Evolutionary conservation across 2,888 invertebrate genomes (phyloP).

Genomic region (Cordilura impudica): DNA sequence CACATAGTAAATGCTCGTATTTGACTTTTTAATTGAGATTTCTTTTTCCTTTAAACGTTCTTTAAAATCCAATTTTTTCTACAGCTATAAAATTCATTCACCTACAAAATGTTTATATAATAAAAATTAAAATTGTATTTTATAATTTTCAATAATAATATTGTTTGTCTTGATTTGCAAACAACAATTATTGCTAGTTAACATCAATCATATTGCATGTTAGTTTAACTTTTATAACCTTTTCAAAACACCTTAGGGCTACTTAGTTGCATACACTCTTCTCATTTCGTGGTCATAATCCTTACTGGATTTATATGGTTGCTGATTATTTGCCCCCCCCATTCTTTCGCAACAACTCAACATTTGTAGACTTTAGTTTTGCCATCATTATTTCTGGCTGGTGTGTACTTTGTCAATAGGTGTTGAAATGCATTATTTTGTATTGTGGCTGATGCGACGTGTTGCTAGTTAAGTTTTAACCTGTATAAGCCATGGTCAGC

Average conservation of each 20-base stretch:
- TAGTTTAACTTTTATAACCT: slow-evolving; percentile 38
- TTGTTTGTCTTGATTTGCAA: no score
- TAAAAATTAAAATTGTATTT: no score
- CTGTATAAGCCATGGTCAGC: slow-evolving; percentile 29
- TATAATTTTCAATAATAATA: no score
- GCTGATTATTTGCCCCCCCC: neutral
- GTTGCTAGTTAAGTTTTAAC: slow-evolving; percentile 37
- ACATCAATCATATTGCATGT: slow-evolving; percentile 29
- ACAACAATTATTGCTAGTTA: no score
- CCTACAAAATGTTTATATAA: no score
- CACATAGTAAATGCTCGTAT: no score
- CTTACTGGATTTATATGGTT: slow-evolving; percentile 28
- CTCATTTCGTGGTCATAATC: neutral
- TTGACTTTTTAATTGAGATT: no score
- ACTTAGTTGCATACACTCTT: slow-evolving; percentile 10
- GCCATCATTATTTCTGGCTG: neutral
- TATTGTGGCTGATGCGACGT: slow-evolving; percentile 1
- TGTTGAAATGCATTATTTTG: slow-evolving; percentile 35
- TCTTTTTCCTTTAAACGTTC: no score
- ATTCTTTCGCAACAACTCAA: neutral
- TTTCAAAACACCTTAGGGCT: slow-evolving; percentile 42
- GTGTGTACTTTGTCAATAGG: slow-evolving; percentile 49
- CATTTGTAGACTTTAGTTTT: neutral
- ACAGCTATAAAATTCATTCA: no score
- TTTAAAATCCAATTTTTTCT: no score